Evolutionary conservation across 1,140 invertebrate species (phyloP).

Genomic region (Apis dorsata): DNA sequence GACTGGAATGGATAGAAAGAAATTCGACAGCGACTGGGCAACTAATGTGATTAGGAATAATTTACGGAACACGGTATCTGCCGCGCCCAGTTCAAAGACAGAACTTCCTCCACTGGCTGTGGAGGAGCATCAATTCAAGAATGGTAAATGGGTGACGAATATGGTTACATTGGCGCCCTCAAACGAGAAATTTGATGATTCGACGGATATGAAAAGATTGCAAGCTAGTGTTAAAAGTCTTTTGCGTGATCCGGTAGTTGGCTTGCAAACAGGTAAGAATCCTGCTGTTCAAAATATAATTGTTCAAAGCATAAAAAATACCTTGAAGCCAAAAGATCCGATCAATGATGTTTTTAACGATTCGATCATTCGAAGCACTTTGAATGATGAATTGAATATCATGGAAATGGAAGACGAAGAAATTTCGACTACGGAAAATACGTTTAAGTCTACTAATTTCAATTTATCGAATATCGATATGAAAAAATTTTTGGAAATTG

Average conservation of each 20-base stretch:
- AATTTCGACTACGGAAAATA: not conserved
- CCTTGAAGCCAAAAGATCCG: conserved; percentile 43
- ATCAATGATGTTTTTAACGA: conserved; percentile 47
- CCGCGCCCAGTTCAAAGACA: not conserved
- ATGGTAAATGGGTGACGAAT: conserved; percentile 40
- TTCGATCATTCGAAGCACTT: conserved; percentile 51
- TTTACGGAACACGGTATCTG: conserved; percentile 45
- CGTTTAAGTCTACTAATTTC: not conserved
- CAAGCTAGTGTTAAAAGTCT: conserved; percentile 49
- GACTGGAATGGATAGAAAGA: conserved; percentile 39
- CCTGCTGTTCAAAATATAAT: conserved; percentile 68
- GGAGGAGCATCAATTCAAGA: conserved; percentile 49
- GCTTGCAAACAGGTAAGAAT: conserved; percentile 49
- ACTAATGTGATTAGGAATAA: conserved; percentile 50
- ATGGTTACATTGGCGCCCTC: conserved; percentile 33
- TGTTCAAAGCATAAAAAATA: conserved; percentile 63
- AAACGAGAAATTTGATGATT: not conserved
- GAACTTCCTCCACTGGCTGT: conserved; percentile 42
- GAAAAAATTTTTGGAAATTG: conserved; percentile 12
- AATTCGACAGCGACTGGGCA: conserved; percentile 32
- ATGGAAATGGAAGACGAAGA: not conserved
- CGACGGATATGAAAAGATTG: not conserved
- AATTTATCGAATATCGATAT: conserved; percentile 8
- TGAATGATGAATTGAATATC: conserved; percentile 54
- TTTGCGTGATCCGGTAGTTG: conserved; percentile 58